Percentiles rank a stretch among this genome's conserved stretches.
Conservation (phyloP, 1,140 invertebrate species). For the Drosophila lini region DNA sequence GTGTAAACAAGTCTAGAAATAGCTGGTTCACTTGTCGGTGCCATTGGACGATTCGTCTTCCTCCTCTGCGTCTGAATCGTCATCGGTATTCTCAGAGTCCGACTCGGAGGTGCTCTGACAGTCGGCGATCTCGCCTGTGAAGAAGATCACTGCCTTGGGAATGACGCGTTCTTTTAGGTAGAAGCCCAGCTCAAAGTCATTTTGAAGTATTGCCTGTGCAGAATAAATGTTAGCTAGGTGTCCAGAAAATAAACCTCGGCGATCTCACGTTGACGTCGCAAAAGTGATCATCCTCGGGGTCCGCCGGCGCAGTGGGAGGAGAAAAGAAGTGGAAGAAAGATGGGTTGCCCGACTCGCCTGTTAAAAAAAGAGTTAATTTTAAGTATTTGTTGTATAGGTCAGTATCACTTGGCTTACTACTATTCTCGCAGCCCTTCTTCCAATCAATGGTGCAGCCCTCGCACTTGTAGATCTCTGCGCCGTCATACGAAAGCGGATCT, state of each 20-base stretch:
- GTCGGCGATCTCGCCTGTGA: slow-evolving; percentile 90
- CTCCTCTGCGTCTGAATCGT: slow-evolving; percentile 84
- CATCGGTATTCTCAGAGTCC: slow-evolving; percentile 88
- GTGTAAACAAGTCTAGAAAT: slow-evolving; percentile 16
- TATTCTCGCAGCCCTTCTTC: slow-evolving; percentile 92
- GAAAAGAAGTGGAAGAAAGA: slow-evolving; percentile 97
- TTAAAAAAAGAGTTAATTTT: no score
- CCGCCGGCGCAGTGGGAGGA: slow-evolving; percentile 87
- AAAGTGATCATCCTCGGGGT: slow-evolving; percentile 60
- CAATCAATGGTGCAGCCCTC: slow-evolving; percentile 86
- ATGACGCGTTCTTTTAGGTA: slow-evolving; percentile 94
- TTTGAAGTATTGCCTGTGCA: slow-evolving; percentile 85
- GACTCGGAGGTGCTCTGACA: slow-evolving; percentile 83
- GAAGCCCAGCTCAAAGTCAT: slow-evolving; percentile 96
- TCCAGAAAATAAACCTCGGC: background rate
- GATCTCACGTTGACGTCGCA: slow-evolving; percentile 74
- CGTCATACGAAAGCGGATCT: slow-evolving; percentile 96
- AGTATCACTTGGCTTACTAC: slow-evolving; percentile 89
- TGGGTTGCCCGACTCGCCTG: background rate
- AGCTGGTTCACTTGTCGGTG: slow-evolving; percentile 41
- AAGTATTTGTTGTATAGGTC: background rate
- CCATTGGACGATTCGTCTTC: slow-evolving; percentile 55
- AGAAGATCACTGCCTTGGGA: slow-evolving; percentile 94
- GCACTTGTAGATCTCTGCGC: slow-evolving; percentile 95
- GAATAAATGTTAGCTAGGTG: background rate